Evolutionary conservation across 2,888 invertebrate species (phyloP).

Genomic region (Himalopsyche kuldschensis): DNA sequence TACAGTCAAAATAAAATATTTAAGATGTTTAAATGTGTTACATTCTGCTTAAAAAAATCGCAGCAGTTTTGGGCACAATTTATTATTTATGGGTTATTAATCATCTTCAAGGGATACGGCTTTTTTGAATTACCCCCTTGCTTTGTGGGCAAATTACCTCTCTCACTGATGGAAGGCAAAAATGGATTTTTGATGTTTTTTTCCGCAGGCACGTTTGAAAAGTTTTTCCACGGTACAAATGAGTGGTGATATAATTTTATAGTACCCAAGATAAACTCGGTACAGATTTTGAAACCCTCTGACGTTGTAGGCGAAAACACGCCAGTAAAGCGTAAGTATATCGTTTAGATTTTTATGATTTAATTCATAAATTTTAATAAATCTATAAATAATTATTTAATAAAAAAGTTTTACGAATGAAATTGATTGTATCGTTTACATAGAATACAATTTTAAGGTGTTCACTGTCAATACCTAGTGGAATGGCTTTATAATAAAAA

Average conservation of each 20-base stretch:
- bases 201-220: constrained; percentile 33
- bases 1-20: no score
- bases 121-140: neutral
- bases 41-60: no score
- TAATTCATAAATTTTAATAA: neutral
- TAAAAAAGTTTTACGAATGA: no score
- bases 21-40: no score
- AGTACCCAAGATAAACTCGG: constrained; percentile 26
- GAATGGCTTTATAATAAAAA: no score
- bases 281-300: constrained; percentile 11
- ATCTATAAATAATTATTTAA: no score
- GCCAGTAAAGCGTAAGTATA: neutral
- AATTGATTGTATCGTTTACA: no score
- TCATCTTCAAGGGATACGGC: neutral
- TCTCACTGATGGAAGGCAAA: constrained; percentile 36
- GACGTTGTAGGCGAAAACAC: neutral
- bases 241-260: constrained; percentile 35
- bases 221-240: constrained; percentile 32
- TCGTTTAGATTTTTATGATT: neutral
- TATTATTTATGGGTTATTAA: neutral
- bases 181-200: constrained; percentile 40
- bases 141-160: constrained; percentile 28
- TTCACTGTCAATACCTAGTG: no score
- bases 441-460: no score
- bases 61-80: neutral